phyloP scores from a whole-genome alignment of 2,797 vertebrate genomes.

The Erithacus rubecula region DNA sequence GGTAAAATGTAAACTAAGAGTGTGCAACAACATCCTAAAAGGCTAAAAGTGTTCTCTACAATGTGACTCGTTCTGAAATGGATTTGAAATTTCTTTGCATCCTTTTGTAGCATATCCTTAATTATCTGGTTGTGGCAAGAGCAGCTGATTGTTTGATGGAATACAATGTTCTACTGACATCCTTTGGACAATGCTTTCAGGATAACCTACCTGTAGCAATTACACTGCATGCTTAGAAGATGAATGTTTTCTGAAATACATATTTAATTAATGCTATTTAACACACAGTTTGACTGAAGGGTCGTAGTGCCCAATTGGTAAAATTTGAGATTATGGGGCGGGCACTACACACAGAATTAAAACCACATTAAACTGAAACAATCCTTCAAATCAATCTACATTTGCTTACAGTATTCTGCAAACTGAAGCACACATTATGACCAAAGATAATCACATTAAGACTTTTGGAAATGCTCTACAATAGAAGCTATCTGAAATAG shows the following conservation, averaged over 20 bases:
- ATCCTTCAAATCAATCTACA: slow-evolving; percentile 56
- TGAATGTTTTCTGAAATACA: slow-evolving; percentile 1
- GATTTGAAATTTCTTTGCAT: neutral
- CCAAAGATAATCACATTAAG: slow-evolving; percentile 60
- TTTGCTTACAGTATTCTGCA: slow-evolving; percentile 44
- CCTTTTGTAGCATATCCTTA: neutral
- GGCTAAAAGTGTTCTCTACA: neutral
- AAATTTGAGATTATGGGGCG: neutral
- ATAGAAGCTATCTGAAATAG: slow-evolving; percentile 24
- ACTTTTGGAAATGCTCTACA: slow-evolving; percentile 60
- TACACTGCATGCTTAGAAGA: neutral
- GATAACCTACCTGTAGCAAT: neutral
- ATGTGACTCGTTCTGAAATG: neutral
- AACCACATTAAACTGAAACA: slow-evolving; percentile 47
- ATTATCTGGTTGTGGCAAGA: neutral
- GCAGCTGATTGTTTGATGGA: neutral
- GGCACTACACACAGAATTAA: slow-evolving; percentile 35
- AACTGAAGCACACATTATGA: slow-evolving; percentile 19
- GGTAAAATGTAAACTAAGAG: neutral
- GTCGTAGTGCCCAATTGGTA: neutral
- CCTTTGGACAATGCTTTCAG: neutral
- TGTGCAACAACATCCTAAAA: neutral
- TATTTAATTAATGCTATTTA: slow-evolving; percentile 21
- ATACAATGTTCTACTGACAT: neutral
- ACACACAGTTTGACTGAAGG: neutral